phyloP scores from a whole-genome alignment of 2,888 invertebrate species.

The Sphaerophoria taeniata region DNA sequence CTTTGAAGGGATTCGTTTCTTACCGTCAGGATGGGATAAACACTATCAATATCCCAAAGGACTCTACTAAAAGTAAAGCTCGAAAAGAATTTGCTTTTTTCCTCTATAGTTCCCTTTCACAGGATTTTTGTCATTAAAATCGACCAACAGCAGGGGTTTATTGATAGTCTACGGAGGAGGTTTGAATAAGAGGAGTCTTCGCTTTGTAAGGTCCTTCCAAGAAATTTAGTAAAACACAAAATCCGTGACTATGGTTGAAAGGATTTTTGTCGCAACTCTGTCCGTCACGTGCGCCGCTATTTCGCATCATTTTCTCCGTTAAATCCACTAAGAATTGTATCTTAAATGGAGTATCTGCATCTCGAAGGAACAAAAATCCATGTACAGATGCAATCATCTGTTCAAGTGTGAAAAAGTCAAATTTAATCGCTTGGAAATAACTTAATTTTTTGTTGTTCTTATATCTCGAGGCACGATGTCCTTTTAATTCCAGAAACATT shows the following conservation, averaged over 20 bases:
- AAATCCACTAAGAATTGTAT: conserved; percentile 66
- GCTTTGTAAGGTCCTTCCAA: neutral
- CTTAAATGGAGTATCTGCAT: conserved; percentile 21
- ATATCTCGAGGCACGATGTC: neutral
- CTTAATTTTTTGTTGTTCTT: conserved; percentile 71
- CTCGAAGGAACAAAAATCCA: conserved; percentile 41
- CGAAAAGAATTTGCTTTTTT: conserved; percentile 8
- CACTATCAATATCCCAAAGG: conserved; percentile 56
- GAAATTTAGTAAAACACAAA: neutral
- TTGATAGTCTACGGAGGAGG: neutral
- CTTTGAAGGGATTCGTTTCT: neutral
- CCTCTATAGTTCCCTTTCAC: conserved; percentile 21
- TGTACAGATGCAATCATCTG: conserved; percentile 70
- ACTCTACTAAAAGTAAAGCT: conserved; percentile 46
- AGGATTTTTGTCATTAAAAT: conserved; percentile 63
- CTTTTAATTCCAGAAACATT: conserved; percentile 16
- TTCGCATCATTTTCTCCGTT: conserved; percentile 31
- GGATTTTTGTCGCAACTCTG: neutral
- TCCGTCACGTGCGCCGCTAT: conserved; percentile 53
- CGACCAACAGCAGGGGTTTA: conserved; percentile 24
- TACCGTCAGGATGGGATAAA: neutral
- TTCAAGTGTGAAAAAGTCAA: conserved; percentile 75
- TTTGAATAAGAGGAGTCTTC: neutral
- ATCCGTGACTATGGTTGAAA: neutral
- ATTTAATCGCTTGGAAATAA: conserved; percentile 77